Conservation (phyloP, 2,888 invertebrate genomes). For the Marronus borbonicus region DNA sequence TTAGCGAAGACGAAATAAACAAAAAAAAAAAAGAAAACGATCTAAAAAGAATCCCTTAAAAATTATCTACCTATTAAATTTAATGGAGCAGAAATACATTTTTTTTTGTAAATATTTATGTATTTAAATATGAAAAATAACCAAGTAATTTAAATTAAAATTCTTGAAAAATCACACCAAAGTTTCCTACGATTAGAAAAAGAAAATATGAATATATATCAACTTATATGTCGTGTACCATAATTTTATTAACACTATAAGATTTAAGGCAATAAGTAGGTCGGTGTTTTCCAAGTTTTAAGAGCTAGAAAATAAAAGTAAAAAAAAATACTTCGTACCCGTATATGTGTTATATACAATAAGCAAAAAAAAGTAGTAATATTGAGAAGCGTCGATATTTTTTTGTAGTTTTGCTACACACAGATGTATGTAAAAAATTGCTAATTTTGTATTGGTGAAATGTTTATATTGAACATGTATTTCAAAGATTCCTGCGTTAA, state of each 20-base stretch:
- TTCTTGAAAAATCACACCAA: slow-evolving; percentile 39
- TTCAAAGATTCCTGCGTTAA: background rate
- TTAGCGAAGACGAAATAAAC: background rate
- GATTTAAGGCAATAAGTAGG: slow-evolving; percentile 42
- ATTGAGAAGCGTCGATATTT: slow-evolving; percentile 21
- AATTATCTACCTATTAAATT: too few species aligned
- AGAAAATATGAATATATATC: slow-evolving; percentile 2
- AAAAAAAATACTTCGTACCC: too few species aligned
- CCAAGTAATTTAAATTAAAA: background rate
- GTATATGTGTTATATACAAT: slow-evolving; percentile 5
- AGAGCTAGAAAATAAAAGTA: background rate
- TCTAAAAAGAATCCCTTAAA: too few species aligned
- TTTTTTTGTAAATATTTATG: slow-evolving; percentile 19
- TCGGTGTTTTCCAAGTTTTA: slow-evolving; percentile 37
- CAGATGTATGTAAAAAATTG: background rate
- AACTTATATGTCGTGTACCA: slow-evolving; percentile 21
- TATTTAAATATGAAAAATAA: background rate
- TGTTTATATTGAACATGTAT: slow-evolving; percentile 8
- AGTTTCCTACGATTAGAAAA: slow-evolving; percentile 21
- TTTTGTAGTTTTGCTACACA: slow-evolving; percentile 36
- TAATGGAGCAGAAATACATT: too few species aligned
- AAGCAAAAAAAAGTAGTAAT: background rate
- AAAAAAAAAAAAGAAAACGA: too few species aligned
- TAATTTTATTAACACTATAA: slow-evolving; percentile 23
- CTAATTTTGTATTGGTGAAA: slow-evolving; percentile 26